Evolutionary conservation across 1,140 invertebrate species (phyloP), one percentile per base, ranked within the genome.

Genomic region (Palaemon carinicauda): DNA sequence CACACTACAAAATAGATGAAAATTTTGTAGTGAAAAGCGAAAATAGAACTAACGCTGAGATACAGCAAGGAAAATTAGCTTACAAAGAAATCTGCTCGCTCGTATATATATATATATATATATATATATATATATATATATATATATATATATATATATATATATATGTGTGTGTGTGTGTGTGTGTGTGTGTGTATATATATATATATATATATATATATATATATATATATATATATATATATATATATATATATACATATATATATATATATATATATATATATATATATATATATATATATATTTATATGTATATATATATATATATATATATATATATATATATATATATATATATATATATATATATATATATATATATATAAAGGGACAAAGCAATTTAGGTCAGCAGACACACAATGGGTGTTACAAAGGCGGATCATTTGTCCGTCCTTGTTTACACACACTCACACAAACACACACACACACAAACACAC

Each of bases 161-260:
- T 41, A 41, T 41, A 41, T 41, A 41, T 41, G 9, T 41, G 9
- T 41, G 9, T 41, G 33, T 41, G 33, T 41, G 33, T 41, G 33
- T 41, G 33, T 41, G 33, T 41, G 33, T 41, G 33, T 41, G 9
- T 41, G 9, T 41, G 9, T 41, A 41, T 41, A 41, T 41, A 4
- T 9, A 4, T 41, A 41, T 41, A 41, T 41, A 60, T 60, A 60
- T 60, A 60, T 60, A 60, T 60, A 60, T 60, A 60, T 60, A 60
- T 60, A 60, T 60, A 60, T 60, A 60, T 60, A 60, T 60, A 60
- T 60, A 60, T 60, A 60, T 60, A 60, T 60, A 60, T 60, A 60
- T 60, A 60, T 60, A 60, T 60, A 60, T 60, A 60, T 60, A 60
- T 19, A 60, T 60, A 60, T 60, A 60, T 60, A 60, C 19, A 19